A percentile compares a stretch with the other conserved stretches of the same genome.
These are phyloP conservation scores for Acrocyrtus sp. DNA, from an alignment of 2,888 invertebrate genomes.

Conservation along the genomic window DNA sequence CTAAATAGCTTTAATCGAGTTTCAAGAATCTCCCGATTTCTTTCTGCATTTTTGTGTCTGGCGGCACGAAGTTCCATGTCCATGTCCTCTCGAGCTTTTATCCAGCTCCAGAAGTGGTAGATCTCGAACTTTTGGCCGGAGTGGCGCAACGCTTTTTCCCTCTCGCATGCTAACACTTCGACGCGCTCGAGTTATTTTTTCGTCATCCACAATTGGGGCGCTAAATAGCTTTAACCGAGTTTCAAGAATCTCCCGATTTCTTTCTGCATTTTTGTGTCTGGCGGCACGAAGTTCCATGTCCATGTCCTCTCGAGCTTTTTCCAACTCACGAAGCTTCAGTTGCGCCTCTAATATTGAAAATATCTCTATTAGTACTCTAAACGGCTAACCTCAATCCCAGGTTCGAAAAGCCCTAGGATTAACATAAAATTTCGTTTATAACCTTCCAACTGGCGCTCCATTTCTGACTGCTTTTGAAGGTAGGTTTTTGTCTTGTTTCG, in stretches of 20 bases:
- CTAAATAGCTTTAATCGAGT: conserved; percentile 67
- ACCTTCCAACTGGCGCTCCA: conserved; percentile 77
- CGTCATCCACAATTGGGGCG: conserved; percentile 63
- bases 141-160: conserved; percentile 55
- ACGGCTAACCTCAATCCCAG: no score
- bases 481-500: conserved; percentile 79
- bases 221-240: conserved; percentile 67
- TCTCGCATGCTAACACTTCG: conserved; percentile 63
- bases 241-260: conserved; percentile 72
- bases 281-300: conserved; percentile 78
- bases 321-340: conserved; percentile 75
- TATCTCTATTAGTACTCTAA: background rate
- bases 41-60: conserved; percentile 77
- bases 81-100: conserved; percentile 74
- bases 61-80: conserved; percentile 78
- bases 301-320: conserved; percentile 76
- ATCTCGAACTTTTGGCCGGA: conserved; percentile 55
- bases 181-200: conserved; percentile 59
- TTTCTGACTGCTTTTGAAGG: conserved; percentile 77
- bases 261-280: conserved; percentile 77
- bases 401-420: no score
- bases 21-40: conserved; percentile 72
- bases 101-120: conserved; percentile 60
- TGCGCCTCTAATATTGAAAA: conserved; percentile 73
- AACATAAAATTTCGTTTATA: no score